Conservation (phyloP, 1,140 invertebrate species). For the Campoletis sonorensis region DNA sequence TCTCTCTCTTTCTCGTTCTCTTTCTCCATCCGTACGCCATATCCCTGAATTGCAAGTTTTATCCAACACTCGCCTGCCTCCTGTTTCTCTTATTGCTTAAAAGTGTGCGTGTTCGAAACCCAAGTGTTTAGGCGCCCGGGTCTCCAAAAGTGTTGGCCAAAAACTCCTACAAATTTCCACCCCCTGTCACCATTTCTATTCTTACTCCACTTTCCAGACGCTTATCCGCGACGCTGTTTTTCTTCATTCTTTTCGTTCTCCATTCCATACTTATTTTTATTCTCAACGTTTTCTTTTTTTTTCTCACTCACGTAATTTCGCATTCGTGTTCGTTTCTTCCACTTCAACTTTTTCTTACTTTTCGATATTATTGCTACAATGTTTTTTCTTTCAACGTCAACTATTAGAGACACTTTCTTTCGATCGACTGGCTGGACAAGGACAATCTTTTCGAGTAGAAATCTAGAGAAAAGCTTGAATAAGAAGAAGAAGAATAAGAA, state of each 20-base stretch:
- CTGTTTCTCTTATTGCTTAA: background rate
- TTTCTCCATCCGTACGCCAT: background rate
- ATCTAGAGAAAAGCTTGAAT: slow-evolving; percentile 29
- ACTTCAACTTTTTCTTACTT: background rate
- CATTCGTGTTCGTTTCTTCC: slow-evolving; percentile 5
- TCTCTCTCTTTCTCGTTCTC: background rate
- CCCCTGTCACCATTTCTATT: slow-evolving; percentile 3
- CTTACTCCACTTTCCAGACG: background rate
- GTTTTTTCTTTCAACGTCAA: slow-evolving; percentile 12
- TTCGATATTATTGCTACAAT: slow-evolving; percentile 34
- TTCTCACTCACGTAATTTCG: background rate
- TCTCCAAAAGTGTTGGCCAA: slow-evolving; percentile 3
- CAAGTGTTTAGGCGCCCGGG: background rate
- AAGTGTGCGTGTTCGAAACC: background rate
- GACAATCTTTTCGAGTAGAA: slow-evolving; percentile 22
- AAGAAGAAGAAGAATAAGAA: slow-evolving; percentile 41
- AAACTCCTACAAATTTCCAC: slow-evolving; percentile 8
- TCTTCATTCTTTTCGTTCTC: background rate
- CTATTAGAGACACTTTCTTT: slow-evolving; percentile 30
- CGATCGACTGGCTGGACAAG: slow-evolving; percentile 14
- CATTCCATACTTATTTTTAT: background rate
- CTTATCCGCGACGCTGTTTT: background rate
- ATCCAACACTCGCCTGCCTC: background rate
- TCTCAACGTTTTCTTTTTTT: background rate
- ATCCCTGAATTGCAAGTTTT: background rate